phyloP scores from a whole-genome alignment of 2,888 invertebrate genomes.

The Dioctria rufipes region DNA sequence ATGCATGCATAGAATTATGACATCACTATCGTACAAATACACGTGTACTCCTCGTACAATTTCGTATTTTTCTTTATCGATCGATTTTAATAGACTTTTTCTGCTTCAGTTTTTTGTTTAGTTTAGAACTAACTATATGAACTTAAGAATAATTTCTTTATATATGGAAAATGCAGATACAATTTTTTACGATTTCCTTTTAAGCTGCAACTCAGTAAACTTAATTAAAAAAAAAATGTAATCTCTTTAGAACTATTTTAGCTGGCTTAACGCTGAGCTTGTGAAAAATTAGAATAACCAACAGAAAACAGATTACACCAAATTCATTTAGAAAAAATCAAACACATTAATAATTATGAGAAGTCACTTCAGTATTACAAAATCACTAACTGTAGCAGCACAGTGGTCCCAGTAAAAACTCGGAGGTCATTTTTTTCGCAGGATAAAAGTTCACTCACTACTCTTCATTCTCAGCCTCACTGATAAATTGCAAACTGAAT shows the following conservation, averaged over 20 bases:
- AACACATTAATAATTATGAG: too few relatives aligned
- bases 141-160: too few relatives aligned
- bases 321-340: not conserved
- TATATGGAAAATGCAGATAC: too few relatives aligned
- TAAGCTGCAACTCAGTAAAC: too few relatives aligned
- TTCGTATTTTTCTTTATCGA: constrained; percentile 60
- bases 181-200: too few relatives aligned
- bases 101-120: not conserved
- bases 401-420: constrained; percentile 34
- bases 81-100: constrained; percentile 55
- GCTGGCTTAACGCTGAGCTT: not conserved
- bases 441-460: constrained; percentile 30
- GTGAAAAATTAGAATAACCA: constrained; percentile 23
- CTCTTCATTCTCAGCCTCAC: not conserved
- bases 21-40: constrained; percentile 59
- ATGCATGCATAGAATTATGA: constrained; percentile 56
- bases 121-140: too few relatives aligned
- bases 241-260: too few relatives aligned
- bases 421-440: constrained; percentile 49
- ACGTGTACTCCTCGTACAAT: constrained; percentile 58
- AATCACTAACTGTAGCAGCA: constrained; percentile 32
- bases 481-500: not conserved
- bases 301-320: constrained; percentile 4
- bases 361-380: not conserved
- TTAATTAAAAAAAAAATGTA: too few relatives aligned